Base-by-base conservation (phyloP, 2,888 invertebrate genomes). In the Patella depressa region DNA sequence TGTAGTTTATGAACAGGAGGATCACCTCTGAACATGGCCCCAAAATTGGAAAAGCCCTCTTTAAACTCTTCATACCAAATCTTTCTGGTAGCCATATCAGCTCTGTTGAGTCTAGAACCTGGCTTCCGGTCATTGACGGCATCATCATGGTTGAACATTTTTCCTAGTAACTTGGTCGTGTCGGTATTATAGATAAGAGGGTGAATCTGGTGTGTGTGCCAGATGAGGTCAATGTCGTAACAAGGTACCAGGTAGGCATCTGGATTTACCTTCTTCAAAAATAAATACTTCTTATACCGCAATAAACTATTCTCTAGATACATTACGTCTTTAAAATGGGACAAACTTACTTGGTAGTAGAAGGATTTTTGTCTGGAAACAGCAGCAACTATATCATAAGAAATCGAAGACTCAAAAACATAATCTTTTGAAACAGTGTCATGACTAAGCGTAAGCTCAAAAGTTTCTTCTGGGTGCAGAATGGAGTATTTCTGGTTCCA, bases 161-260 rank as follows among this genome's bases (percentile, higher is more conserved):
- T 84, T 34, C 86, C 86, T 3, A 86, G 79, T 9, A 87, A 57
- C 5, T 53, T 69, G 65, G 82, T 81, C 72, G 84, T 87, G 53
- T 90, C 89, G 53, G 81, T 73, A 74, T 85, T 85, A 80, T 91
- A 91, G 9, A 78, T 80, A 11, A 77, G 15, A 0, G 91, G 90
- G 75, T 89, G 87, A 24, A 92, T 89, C 86, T 92, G 92, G 85
- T 93, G 93, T 1, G 93, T 88, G 83, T 93, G 93, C 93, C 93
- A 93, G 53, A 92, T 88, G 53, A 93, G 84, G 79, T 93, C 93
- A 78, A 92, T 92, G 83, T 93, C 93, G 84, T 93, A 93, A 84
- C 92, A 92, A 1, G 93, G 93, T 19, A 92, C 92, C n/a, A 93
- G 84, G 81, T 92, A 93, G 78, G 89, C 88, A 57, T 90, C 89